Base-by-base conservation (phyloP, 2,888 invertebrate species). In the Cotesia congregata region DNA sequence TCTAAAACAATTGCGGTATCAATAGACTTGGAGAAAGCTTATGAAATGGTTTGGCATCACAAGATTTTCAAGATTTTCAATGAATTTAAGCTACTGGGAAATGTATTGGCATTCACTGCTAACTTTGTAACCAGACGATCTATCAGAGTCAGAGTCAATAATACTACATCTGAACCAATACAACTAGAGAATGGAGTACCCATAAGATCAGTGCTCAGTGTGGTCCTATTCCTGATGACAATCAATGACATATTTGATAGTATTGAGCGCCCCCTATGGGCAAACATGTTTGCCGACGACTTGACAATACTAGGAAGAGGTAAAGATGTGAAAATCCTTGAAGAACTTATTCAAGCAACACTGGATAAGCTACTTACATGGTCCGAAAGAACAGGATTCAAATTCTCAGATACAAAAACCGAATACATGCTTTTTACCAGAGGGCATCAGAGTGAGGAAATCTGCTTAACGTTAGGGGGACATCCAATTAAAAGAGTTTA, bases 1-100 rank as follows among this genome's bases (percentile, higher is more conserved):
- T 30, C 73, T 40, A 79, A 80, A 15, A 41, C 80, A 2, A 20
- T 76, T 2, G 50, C 67, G 5, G 40, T 76, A 6, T 50, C 76
- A 0, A 7, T 76, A 39, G 76, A 76, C 38, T 15, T 72, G 1
- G 65, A 65, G 40, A 67, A 67, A 12, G 67, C 74, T 7, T 74
- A n/a, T 6, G 70, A 70, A 59, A 77, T 77, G 77, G 65, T 74
- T 0, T 77, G 74, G 74, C 15, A 39, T 64, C 6, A 60, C 15
- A 15, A 70, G 12, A 20, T 71, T 30, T 50, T 74, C 6, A n/a
- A 9, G 1, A 5, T n/a, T 9, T 38, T 76, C 1, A 17, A 69
- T 39, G 39, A 64, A n/a, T n/a, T 30, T 1, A 65, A 62, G 5
- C 20, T 73, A 17, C 4, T 50, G 0, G 78, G 75, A 9, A 72